Percentiles rank a stretch among this genome's conserved stretches.
phyloP scores from a whole-genome alignment of 2,797 vertebrate species.

The Sebastes goodei region DNA sequence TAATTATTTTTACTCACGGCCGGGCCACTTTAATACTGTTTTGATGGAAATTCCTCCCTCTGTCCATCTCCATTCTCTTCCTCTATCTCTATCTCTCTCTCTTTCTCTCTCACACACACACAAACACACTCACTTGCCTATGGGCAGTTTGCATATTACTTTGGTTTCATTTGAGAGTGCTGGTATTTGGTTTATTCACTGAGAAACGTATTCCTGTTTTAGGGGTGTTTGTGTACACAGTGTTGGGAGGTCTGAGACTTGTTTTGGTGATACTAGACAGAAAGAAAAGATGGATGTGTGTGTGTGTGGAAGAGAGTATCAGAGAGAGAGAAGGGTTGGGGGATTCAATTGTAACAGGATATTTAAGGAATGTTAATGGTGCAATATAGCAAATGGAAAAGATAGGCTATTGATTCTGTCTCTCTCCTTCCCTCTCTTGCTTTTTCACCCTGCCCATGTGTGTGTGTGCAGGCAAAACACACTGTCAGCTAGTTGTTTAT shows the following conservation, averaged over 20 bases:
- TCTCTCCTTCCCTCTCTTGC: background rate
- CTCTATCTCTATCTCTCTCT: background rate
- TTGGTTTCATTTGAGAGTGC: conserved; percentile 13
- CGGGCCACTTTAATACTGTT: conserved; percentile 55
- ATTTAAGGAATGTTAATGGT: conserved; percentile 70
- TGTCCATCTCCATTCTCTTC: background rate
- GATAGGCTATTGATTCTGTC: conserved; percentile 60
- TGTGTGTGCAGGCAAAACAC: conserved; percentile 19
- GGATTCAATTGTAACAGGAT: conserved; percentile 53
- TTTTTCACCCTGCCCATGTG: background rate
- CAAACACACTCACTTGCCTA: conserved; percentile 2
- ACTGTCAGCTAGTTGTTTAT: conserved; percentile 44
- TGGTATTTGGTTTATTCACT: conserved; percentile 1
- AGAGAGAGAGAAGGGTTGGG: background rate
- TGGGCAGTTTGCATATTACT: background rate
- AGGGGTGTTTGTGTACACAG: background rate
- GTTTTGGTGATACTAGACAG: background rate
- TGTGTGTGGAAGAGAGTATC: background rate
- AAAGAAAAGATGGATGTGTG: background rate
- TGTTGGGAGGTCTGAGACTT: conserved; percentile 4
- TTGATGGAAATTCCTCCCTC: conserved; percentile 31
- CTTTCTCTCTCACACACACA: background rate
- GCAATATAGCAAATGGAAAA: conserved; percentile 47
- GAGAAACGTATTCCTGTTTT: background rate
- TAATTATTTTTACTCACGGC: conserved; percentile 64